Conservation (phyloP, 2,888 invertebrate genomes). For the Volucella inflata region DNA sequence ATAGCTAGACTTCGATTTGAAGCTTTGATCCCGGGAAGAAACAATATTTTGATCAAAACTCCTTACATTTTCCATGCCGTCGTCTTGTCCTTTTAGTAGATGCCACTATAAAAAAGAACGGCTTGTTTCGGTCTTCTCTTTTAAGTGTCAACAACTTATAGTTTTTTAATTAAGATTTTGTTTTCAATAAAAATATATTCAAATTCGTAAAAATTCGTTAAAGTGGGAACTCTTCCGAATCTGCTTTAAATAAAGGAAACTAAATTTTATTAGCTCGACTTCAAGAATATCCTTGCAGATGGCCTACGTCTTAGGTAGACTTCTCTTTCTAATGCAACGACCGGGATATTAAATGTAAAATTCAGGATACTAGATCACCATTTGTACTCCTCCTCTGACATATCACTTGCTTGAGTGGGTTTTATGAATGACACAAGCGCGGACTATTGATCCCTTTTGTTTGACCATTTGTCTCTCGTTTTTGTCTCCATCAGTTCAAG, state of each 20-base stretch:
- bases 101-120: too few relatives aligned
- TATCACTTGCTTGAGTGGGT: slow-evolving; percentile 54
- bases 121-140: too few relatives aligned
- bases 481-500: not conserved
- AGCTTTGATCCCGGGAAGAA: too few relatives aligned
- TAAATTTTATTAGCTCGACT: slow-evolving; percentile 50
- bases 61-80: too few relatives aligned
- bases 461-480: not conserved
- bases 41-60: too few relatives aligned
- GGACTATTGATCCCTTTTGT: slow-evolving; percentile 44
- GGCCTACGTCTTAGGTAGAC: slow-evolving; percentile 4
- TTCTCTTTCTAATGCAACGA: slow-evolving; percentile 35
- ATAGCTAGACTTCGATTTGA: too few relatives aligned
- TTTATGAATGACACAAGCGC: slow-evolving; percentile 47
- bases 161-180: too few relatives aligned
- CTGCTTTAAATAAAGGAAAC: slow-evolving; percentile 60
- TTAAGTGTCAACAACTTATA: too few relatives aligned
- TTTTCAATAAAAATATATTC: too few relatives aligned
- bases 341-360: slow-evolving; percentile 51
- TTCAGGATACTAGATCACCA: slow-evolving; percentile 21
- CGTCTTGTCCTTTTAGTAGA: too few relatives aligned
- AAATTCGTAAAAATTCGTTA: too few relatives aligned
- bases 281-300: slow-evolving; percentile 33
- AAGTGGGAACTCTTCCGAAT: slow-evolving; percentile 1
- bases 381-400: slow-evolving; percentile 15